These are phyloP conservation scores for Drosophila anomalata DNA, from an alignment of 2,888 invertebrate species.

Conservation along the genomic window DNA sequence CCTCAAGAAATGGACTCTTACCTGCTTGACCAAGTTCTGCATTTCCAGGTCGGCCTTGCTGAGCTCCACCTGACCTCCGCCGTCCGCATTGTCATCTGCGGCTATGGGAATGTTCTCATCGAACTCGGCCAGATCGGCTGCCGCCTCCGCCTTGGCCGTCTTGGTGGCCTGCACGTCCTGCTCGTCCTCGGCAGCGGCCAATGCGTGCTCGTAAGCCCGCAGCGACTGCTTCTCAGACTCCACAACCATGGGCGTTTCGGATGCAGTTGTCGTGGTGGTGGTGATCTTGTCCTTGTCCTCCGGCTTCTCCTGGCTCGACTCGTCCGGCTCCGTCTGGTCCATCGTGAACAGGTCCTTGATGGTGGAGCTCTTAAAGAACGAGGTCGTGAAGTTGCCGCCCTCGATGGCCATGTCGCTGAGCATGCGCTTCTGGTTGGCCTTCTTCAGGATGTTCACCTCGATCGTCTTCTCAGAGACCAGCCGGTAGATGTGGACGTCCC, in stretches of 20 bases:
- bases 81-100: slow-evolving; percentile 85
- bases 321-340: slow-evolving; percentile 84
- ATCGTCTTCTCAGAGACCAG: slow-evolving; percentile 98
- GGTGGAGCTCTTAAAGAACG: slow-evolving; percentile 96
- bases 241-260: slow-evolving; percentile 14
- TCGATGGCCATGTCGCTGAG: slow-evolving; percentile 99
- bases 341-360: slow-evolving; percentile 96
- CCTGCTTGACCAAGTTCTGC: slow-evolving; percentile 89
- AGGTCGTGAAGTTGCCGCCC: slow-evolving; percentile 99
- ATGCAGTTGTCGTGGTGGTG: slow-evolving; percentile 54
- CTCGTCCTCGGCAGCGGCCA: slow-evolving; percentile 97
- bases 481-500: slow-evolving; percentile 99
- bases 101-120: slow-evolving; percentile 96
- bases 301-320: slow-evolving; percentile 66
- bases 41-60: slow-evolving; percentile 90
- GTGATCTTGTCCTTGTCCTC: slow-evolving; percentile 68
- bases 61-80: slow-evolving; percentile 85
- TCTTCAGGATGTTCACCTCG: slow-evolving; percentile 99
- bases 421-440: slow-evolving; percentile 98
- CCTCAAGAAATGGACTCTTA: slow-evolving; percentile 77
- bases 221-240: slow-evolving; percentile 86
- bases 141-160: slow-evolving; percentile 94
- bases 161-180: slow-evolving; percentile 96
- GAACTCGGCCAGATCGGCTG: slow-evolving; percentile 96
- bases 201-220: slow-evolving; percentile 90